A percentile compares a stretch with the other conserved stretches of the same genome.
Conservation (phyloP, 2,888 invertebrate species). For the Acanthococcus lagerstroemiae region DNA sequence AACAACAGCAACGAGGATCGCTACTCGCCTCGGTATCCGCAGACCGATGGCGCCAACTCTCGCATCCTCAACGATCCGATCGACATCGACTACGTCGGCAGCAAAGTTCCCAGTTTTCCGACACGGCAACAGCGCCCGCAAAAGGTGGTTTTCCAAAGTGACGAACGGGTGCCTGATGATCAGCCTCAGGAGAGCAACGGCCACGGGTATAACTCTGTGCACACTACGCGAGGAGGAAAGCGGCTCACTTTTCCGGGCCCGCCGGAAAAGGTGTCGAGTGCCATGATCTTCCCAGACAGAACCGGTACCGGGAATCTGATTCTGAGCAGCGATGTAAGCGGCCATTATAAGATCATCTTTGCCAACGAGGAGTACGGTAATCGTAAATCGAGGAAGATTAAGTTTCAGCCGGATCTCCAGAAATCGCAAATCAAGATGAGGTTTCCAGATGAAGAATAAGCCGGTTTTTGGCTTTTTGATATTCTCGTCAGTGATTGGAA, state of each 20-base stretch:
- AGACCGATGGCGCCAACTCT: background rate
- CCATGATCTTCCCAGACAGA: conserved; percentile 38
- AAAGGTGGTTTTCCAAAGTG: background rate
- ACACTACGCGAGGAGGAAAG: background rate
- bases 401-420: background rate
- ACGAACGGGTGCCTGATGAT: background rate
- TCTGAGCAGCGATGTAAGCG: conserved; percentile 35
- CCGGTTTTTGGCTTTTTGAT: too few species aligned
- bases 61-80: conserved; percentile 11
- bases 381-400: background rate
- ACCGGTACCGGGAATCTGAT: conserved; percentile 39
- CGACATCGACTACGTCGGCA: background rate
- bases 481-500: too few species aligned
- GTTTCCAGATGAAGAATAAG: background rate
- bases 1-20: conserved; percentile 32
- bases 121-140: background rate
- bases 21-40: background rate
- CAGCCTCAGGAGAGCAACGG: background rate
- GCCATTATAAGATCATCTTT: conserved; percentile 23
- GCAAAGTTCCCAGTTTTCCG: background rate
- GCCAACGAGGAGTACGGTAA: background rate
- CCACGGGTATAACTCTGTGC: background rate
- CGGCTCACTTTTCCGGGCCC: conserved; percentile 2
- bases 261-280: background rate
- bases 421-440: background rate